Evolutionary conservation across 2,113 vertebrate species (phyloP), one percentile per base, ranked within the genome.

Genomic region (Ascaphus truei): DNA sequence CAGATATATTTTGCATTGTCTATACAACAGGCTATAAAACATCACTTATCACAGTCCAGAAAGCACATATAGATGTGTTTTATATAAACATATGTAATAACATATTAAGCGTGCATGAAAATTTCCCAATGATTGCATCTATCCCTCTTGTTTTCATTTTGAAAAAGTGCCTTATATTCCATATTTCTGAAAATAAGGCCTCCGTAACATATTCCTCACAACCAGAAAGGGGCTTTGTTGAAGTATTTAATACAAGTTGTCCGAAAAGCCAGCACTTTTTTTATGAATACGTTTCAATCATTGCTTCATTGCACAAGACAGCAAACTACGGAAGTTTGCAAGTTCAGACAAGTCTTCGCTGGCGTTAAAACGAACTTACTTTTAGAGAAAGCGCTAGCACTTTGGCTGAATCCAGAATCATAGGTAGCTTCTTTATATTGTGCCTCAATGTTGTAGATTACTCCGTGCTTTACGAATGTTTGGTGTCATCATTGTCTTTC

Each of bases 11-110:
- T 99, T 92, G 94, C 92, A 91, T 98, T 93, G 90, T 98, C 94
- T 98, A 96, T 98, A 96, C 95, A 97, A 96, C 94, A 96, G 95
- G 95, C 95, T 98, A 98, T 95, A 98, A 98, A 98, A 98, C 95
- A 91, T 95, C 95, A 98, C 95, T 95, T 93, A 92, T 95, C 94
- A 97, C 96, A 93, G 95, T 98, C 92, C 95, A 99, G 95, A 98
- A 98, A 98, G 94, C 95, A 98, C 96, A 98, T 93, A 93, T 94
- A 98, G 94, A 96, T 97, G 95, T 95, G 91, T 90, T 96, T 92
- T 93, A 96, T 96, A 97, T 94, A 95, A 98, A 98, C 95, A 96
- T 94, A 95, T 96, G 95, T 94, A 93, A 90, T 97, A 96, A 95
- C 93, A 95, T 96, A 94, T 89, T 93, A 91, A 93, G 92, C 96